phyloP scores from a whole-genome alignment of 2,113 vertebrate genomes.

The Sapajus apella region DNA sequence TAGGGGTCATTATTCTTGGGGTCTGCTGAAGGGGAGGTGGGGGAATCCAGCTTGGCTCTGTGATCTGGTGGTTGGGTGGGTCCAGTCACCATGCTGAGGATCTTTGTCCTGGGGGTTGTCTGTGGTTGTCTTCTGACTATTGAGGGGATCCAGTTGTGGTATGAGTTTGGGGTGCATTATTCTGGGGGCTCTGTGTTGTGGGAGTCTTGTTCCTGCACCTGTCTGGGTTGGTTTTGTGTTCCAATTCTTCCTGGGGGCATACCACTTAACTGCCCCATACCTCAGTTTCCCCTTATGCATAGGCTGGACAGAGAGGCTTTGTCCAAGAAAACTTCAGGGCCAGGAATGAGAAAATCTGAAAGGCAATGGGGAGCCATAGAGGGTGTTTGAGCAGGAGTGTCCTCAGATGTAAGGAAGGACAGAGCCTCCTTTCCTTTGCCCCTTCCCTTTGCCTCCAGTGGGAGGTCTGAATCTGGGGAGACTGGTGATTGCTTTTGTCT shows the following conservation, averaged over 20 bases:
- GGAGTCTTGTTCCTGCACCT: background rate
- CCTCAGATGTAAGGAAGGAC: background rate
- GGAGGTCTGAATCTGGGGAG: no score
- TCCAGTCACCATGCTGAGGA: rapidly evolving
- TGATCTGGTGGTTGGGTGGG: background rate
- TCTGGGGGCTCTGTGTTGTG: background rate
- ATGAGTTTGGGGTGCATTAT: background rate
- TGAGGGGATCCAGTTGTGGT: background rate
- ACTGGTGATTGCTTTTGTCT: background rate
- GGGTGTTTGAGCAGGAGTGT: background rate
- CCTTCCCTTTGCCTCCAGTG: background rate
- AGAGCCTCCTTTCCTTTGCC: no score
- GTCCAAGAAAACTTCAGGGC: background rate
- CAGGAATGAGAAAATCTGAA: background rate
- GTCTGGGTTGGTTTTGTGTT: background rate
- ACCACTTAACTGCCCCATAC: background rate
- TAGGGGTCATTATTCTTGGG: background rate
- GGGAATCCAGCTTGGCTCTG: background rate
- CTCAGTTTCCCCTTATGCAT: background rate
- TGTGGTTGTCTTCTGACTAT: background rate
- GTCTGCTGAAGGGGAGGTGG: background rate
- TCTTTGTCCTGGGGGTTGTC: no score
- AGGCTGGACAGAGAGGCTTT: background rate
- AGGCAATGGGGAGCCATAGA: background rate
- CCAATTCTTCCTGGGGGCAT: background rate